Evolutionary conservation across 2,888 invertebrate genomes (phyloP), one percentile per base, ranked within the genome.

Genomic region (Coleophora deauratella): DNA sequence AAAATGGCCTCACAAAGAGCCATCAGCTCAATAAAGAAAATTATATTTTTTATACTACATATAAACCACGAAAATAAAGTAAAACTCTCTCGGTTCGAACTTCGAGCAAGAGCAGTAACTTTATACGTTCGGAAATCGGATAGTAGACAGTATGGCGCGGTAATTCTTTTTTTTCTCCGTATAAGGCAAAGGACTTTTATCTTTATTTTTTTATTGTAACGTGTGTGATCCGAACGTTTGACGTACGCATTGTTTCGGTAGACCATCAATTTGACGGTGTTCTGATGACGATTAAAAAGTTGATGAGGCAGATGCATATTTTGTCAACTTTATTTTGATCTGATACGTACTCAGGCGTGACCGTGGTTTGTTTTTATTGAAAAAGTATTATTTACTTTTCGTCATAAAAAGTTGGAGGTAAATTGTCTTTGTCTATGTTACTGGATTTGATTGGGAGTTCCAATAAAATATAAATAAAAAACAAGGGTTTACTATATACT

Each of bases 111-210:
- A 71, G 66, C 62, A 59, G 84, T 78, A 84, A 84, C 72, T 56
- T 62, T 78, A 84, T 82, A 78, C 69, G 55, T 21, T 61, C 60
- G 67, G 84, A 82, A 84, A 85, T 74, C 80, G 78, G 84, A 85
- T 82, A 80, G 76, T 78, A 85, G 84, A 85, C 84, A 80, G 84
- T 81, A 80, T 85, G 84, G 84, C 84, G 82, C 82, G 82, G 72
- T 66, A 61, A 72, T 80, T 72, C 62, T 72, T 72, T 69, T 76
- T 69, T 70, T 60, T 56, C 54, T 55, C 55, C 54, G 60, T 67
- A 67, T 70, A 74, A 72, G 70, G 62, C 65, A 71, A 71, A 68
- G 72, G 66, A 69, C 70, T 72, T 71, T 73, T 79, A 66, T 73
- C 66, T 62, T 61, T 59, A 55, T 58, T 58, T 62, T 61, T 54